These are phyloP conservation scores for Agrochola lota DNA, from an alignment of 2,888 invertebrate genomes.

Conservation along the genomic window DNA sequence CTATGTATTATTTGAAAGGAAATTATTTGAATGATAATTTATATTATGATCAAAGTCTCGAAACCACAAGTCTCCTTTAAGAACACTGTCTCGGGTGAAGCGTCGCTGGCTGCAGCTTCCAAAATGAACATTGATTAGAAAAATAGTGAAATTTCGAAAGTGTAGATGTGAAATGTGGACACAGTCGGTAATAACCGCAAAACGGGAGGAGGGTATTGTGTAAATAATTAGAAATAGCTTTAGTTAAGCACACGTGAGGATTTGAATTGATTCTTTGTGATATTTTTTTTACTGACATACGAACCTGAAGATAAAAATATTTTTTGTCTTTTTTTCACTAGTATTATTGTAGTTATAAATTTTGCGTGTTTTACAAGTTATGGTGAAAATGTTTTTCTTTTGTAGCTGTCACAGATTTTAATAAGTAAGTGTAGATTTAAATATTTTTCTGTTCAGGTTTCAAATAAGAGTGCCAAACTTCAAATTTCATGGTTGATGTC, in stretches of 20 bases:
- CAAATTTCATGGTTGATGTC: slow-evolving; percentile 37
- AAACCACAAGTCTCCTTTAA: slow-evolving; percentile 74
- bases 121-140: slow-evolving; percentile 74
- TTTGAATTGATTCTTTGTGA: slow-evolving; percentile 84
- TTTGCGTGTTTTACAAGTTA: slow-evolving; percentile 44
- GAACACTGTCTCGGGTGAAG: slow-evolving; percentile 89
- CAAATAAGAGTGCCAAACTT: slow-evolving; percentile 66
- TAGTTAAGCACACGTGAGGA: slow-evolving; percentile 85
- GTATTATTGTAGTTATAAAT: slow-evolving; percentile 26
- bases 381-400: slow-evolving; percentile 14
- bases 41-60: slow-evolving; percentile 8
- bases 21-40: background rate
- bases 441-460: slow-evolving; percentile 66
- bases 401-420: slow-evolving; percentile 23
- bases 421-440: slow-evolving; percentile 18
- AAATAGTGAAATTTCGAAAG: slow-evolving; percentile 79
- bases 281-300: slow-evolving; percentile 68
- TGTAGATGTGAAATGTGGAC: slow-evolving; percentile 76
- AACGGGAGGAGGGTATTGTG: slow-evolving; percentile 81
- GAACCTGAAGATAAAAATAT: slow-evolving; percentile 64
- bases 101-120: slow-evolving; percentile 78
- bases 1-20: background rate
- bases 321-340: slow-evolving; percentile 18
- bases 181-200: slow-evolving; percentile 66
- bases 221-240: slow-evolving; percentile 80